These are phyloP conservation scores for Petromus typicus DNA, from an alignment of 2,113 vertebrate genomes.

Conservation along the genomic window DNA sequence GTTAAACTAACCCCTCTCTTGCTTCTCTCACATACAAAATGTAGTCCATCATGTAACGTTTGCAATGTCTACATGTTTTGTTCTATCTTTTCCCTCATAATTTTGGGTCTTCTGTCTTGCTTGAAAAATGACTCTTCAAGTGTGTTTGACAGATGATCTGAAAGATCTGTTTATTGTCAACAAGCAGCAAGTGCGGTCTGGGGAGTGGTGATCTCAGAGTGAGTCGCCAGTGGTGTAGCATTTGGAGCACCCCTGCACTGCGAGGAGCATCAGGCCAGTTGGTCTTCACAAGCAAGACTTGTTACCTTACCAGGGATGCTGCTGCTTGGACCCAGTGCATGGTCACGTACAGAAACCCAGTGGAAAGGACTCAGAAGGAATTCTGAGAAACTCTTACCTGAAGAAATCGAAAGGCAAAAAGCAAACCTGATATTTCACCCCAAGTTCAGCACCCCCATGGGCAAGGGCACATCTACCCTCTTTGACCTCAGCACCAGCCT, in stretches of 20 bases:
- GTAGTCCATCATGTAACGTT: neutral
- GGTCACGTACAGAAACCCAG: conserved; percentile 90
- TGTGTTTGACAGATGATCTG: conserved; percentile 93
- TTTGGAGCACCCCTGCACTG: conserved; percentile 94
- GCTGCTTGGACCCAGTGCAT: conserved; percentile 99
- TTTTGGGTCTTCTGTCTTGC: neutral
- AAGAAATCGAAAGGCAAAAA: conserved; percentile 97
- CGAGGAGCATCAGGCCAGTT: conserved; percentile 93
- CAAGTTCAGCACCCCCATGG: conserved; percentile 72
- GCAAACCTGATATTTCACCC: conserved; percentile 92
- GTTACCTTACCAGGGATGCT: conserved; percentile 95
- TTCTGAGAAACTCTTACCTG: conserved; percentile 94
- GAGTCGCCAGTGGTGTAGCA: conserved; percentile 93
- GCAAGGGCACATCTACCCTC: neutral
- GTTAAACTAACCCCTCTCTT: neutral
- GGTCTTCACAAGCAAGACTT: conserved; percentile 94
- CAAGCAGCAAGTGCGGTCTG: conserved; percentile 95
- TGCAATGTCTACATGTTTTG: neutral
- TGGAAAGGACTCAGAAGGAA: conserved; percentile 94
- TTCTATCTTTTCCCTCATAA: neutral
- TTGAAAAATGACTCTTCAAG: conserved; percentile 68
- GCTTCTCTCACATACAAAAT: neutral
- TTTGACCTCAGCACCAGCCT: conserved; percentile 73
- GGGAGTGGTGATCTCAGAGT: conserved; percentile 96
- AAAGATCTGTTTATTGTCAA: conserved; percentile 98